phyloP scores from a whole-genome alignment of 2,797 vertebrate species.

The Poecilia gillii region DNA sequence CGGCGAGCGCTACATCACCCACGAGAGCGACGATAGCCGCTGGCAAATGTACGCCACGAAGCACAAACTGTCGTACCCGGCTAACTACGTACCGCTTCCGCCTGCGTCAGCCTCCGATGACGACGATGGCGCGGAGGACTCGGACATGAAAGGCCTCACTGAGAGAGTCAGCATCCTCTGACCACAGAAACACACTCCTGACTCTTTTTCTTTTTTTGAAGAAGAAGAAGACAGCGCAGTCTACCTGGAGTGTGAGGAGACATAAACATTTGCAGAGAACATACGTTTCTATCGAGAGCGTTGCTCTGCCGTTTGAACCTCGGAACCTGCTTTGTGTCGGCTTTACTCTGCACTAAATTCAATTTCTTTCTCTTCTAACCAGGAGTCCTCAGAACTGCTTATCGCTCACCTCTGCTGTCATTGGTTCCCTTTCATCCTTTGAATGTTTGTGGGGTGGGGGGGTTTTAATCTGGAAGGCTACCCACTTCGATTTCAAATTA shows the following conservation, averaged over 20 bases:
- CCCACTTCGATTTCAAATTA: constrained; percentile 4
- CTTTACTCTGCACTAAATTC: constrained; percentile 34
- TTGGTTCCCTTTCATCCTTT: constrained; percentile 33
- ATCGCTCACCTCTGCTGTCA: constrained; percentile 13
- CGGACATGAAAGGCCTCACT: constrained; percentile 86
- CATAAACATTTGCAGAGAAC: constrained; percentile 4
- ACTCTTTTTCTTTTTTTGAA: neutral
- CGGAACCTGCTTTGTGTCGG: constrained; percentile 8
- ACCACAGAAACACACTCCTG: constrained; percentile 24
- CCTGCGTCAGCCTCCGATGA: constrained; percentile 71
- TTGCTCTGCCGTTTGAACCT: constrained; percentile 40
- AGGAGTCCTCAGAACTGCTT: constrained; percentile 12
- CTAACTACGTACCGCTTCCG: constrained; percentile 74
- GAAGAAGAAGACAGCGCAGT: neutral
- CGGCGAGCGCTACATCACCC: constrained; percentile 88
- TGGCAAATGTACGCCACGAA: constrained; percentile 86
- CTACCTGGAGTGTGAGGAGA: constrained; percentile 17
- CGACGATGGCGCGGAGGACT: constrained; percentile 75
- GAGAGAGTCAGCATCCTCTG: constrained; percentile 91
- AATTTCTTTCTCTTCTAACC: constrained; percentile 21
- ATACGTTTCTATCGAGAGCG: neutral
- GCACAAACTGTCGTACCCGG: constrained; percentile 80
- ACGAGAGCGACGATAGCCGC: constrained; percentile 89
- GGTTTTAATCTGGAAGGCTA: neutral
- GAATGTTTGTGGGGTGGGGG: constrained; percentile 12